phyloP scores from a whole-genome alignment of 2,797 vertebrate species.

The Leptatherina wallacei region DNA sequence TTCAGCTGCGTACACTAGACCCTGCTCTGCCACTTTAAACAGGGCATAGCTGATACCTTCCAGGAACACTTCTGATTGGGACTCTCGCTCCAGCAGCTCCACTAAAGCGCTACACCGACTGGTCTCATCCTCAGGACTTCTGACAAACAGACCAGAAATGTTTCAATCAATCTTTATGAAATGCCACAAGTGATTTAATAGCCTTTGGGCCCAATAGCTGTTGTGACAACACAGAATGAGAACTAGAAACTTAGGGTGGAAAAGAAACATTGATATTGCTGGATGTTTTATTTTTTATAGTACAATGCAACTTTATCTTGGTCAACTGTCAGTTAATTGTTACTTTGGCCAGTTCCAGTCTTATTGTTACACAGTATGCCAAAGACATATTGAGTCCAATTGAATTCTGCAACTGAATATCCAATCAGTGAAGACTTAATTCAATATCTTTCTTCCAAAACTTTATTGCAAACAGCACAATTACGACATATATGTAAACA shows the following conservation, averaged over 20 bases:
- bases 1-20: constrained; percentile 81
- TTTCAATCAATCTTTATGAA: not conserved
- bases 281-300: too few species aligned
- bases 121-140: constrained; percentile 66
- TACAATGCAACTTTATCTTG: not conserved
- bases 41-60: constrained; percentile 92
- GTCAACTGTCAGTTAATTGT: not conserved
- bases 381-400: too few species aligned
- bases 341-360: not conserved
- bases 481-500: too few species aligned
- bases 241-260: too few species aligned
- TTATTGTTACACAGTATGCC: not conserved
- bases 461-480: too few species aligned
- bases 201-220: not conserved
- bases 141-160: not conserved
- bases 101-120: constrained; percentile 75
- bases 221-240: not conserved
- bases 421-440: not conserved
- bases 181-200: not conserved
- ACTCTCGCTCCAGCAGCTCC: constrained; percentile 88
- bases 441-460: too few species aligned
- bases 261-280: too few species aligned
- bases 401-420: not conserved
- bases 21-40: constrained; percentile 90
- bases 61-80: constrained; percentile 86